Evolutionary conservation across 2,888 invertebrate genomes (phyloP).

Genomic region (Acleris literana): DNA sequence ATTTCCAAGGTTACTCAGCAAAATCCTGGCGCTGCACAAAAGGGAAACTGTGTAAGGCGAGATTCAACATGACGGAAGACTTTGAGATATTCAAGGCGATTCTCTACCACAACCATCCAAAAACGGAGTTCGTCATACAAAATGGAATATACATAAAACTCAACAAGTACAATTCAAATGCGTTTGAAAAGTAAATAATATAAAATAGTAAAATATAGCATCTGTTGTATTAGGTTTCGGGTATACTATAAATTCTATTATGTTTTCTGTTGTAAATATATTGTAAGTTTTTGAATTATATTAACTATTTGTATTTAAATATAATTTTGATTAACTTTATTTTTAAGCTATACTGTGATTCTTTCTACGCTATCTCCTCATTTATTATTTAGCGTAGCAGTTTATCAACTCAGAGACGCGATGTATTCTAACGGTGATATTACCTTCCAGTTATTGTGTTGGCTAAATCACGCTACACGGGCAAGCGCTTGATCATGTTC

Average conservation of each 20-base stretch:
- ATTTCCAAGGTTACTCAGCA: conserved; percentile 9
- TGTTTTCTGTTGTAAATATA: too few relatives aligned
- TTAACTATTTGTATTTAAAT: too few relatives aligned
- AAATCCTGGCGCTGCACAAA: conserved; percentile 24
- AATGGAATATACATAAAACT: conserved; percentile 42
- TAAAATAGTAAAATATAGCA: background rate
- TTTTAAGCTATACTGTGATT: too few relatives aligned
- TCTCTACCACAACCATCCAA: conserved; percentile 45
- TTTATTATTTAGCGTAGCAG: too few relatives aligned
- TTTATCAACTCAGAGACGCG: too few relatives aligned
- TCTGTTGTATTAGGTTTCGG: background rate
- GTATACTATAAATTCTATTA: background rate
- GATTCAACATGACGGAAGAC: conserved; percentile 16
- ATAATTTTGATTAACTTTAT: too few relatives aligned
- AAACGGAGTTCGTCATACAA: conserved; percentile 41
- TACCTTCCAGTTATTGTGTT: conserved; percentile 60
- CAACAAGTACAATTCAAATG: background rate
- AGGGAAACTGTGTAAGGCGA: conserved; percentile 25
- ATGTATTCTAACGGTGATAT: conserved; percentile 12
- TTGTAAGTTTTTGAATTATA: background rate
- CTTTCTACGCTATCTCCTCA: too few relatives aligned
- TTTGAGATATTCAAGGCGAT: conserved; percentile 11
- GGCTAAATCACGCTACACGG: conserved; percentile 69
- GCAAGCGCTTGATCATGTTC: conserved; percentile 65
- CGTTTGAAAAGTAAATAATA: background rate